Percentiles rank a stretch among this genome's conserved stretches.
Evolutionary conservation across 2,113 vertebrate genomes (phyloP).

Genomic region (Callipepla californica): DNA sequence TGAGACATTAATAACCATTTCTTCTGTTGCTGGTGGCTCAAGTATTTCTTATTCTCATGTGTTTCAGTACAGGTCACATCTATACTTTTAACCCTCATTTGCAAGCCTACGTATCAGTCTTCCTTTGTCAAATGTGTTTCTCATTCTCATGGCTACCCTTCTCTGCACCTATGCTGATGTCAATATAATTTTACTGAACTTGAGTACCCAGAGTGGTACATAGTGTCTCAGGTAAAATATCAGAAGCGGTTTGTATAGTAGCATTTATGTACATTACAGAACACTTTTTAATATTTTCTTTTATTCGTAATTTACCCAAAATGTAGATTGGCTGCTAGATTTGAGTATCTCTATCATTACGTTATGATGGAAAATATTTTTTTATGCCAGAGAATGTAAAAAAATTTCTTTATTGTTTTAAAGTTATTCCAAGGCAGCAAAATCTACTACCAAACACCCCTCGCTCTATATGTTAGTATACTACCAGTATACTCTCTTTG

Average conservation of each 20-base stretch:
- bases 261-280: neutral
- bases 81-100: neutral
- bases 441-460: neutral
- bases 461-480: neutral
- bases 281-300: neutral
- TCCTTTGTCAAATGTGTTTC: neutral
- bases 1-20: neutral
- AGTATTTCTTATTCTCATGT: neutral
- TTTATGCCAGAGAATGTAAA: neutral
- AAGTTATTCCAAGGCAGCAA: neutral
- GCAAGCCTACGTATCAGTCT: neutral
- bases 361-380: neutral
- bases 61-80: neutral
- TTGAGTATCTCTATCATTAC: neutral
- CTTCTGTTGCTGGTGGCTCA: neutral
- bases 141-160: neutral
- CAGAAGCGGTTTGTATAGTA: neutral
- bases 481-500: neutral
- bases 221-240: neutral
- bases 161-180: neutral
- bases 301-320: neutral
- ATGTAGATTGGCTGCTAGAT: neutral
- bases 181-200: neutral
- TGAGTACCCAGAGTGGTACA: neutral
- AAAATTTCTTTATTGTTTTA: neutral